Percentiles rank a stretch among this genome's conserved stretches.
Evolutionary conservation across 2,797 vertebrate species (phyloP).

Genomic region (Orestias chungarensis): DNA sequence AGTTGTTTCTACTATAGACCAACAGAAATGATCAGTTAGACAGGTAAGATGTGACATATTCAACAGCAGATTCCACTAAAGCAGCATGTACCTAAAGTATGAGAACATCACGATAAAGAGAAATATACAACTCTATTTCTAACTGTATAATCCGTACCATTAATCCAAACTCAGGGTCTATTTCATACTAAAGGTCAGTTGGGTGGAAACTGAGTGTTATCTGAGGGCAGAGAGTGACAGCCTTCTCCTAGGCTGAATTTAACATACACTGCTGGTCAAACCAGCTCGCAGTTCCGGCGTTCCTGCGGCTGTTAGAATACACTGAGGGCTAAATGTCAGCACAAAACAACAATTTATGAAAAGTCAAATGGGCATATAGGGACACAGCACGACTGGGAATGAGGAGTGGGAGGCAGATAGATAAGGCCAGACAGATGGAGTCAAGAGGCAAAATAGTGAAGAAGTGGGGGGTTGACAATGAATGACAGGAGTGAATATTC

Average conservation of each 20-base stretch:
- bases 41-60: not conserved
- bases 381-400: constrained; percentile 20
- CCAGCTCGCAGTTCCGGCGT: not conserved
- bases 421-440: constrained; percentile 4
- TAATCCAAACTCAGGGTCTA: not conserved
- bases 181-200: not conserved
- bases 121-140: not conserved
- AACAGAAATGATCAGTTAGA: not conserved
- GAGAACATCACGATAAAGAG: no score
- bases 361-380: constrained; percentile 45
- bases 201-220: constrained; percentile 1
- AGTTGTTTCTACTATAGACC: not conserved
- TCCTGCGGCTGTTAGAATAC: constrained; percentile 20
- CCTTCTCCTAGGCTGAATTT: constrained; percentile 26
- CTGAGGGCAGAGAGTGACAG: constrained; percentile 4
- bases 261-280: not conserved
- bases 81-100: no score
- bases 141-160: not conserved
- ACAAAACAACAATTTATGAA: constrained; percentile 39
- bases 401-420: constrained; percentile 6
- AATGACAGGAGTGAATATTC: not conserved
- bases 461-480: not conserved
- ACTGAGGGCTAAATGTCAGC: constrained; percentile 31
- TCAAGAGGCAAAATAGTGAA: not conserved
- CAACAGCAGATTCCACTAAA: no score